Base-by-base conservation (phyloP, 2,888 invertebrate genomes). In the Geotrupes spiniger region DNA sequence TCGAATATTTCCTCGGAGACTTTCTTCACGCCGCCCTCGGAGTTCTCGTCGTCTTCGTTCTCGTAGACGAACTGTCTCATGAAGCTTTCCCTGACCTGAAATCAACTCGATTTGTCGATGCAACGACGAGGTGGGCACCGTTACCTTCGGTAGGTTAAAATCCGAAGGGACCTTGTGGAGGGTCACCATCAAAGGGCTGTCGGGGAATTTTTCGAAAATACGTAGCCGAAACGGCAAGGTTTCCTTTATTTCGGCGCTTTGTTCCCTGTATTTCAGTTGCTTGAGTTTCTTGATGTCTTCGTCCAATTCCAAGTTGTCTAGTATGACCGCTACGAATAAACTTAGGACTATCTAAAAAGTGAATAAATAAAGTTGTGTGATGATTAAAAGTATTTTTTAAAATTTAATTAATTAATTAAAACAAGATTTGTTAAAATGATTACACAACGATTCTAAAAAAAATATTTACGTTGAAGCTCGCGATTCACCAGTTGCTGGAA, bases 241-340 rank as follows among this genome's bases (percentile, higher is more conserved):
- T 74, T 99, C 92, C 69, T 98, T 96, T 54, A 97, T 97, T 71
- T 97, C 97, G 0, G 98, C 97, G 66, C 96, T 95, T 72, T 97
- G 96, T 68, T 99, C 99, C 10, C 99, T 81, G 63, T 97, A 95
- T 70, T 97, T 90, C 1, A 97, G 75, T 74, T 99, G 99, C 66
- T 99, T 99, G 29, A 99, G 75, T 72, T 99, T 99, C 70, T 99
- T 99, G 41, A 99, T 94, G 64, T 99, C 98, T 72, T 99, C 99
- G 65, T 99, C 99, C 63, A 99, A 77, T 75, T 99, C 99, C 69
- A 99, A 83, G 75, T 99, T 99, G 72, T 99, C 99, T 71, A 99
- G 81, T 75, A 99, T 99, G 15, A 99, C 99, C 52, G 99, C 99
- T 67, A 99, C 99, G 84, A 99, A 99, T 75, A 99, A 89, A 73